These are phyloP conservation scores for Eupeodes luniger DNA, from an alignment of 2,888 invertebrate species.

Conservation along the genomic window DNA sequence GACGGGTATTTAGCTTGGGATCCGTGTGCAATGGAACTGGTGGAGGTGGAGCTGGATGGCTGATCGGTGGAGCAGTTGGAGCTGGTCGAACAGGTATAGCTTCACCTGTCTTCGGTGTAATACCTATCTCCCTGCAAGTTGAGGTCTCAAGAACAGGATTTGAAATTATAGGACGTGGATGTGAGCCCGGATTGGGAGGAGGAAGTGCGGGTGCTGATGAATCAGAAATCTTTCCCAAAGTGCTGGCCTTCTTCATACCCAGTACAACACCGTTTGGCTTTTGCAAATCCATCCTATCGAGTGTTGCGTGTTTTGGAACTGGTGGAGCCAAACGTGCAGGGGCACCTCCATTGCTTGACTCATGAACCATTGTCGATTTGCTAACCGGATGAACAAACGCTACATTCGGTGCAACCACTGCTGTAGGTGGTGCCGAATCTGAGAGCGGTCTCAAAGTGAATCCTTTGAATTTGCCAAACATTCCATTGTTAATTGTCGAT, in stretches of 20 bases:
- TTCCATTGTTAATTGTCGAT: slow-evolving; percentile 86
- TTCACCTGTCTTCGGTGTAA: slow-evolving; percentile 78
- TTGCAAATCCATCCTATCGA: slow-evolving; percentile 77
- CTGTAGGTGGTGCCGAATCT: slow-evolving; percentile 80
- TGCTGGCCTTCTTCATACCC: slow-evolving; percentile 76
- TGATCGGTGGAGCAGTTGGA: slow-evolving; percentile 82
- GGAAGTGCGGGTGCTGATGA: slow-evolving; percentile 85
- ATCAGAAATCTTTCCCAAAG: slow-evolving; percentile 46
- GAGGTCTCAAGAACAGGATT: slow-evolving; percentile 92
- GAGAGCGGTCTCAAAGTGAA: slow-evolving; percentile 87
- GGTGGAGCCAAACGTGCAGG: slow-evolving; percentile 88
- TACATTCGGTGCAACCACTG: slow-evolving; percentile 84
- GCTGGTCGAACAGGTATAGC: slow-evolving; percentile 85
- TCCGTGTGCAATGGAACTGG: slow-evolving; percentile 84
- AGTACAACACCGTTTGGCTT: slow-evolving; percentile 78
- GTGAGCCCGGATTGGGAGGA: slow-evolving; percentile 87
- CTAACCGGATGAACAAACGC: slow-evolving; percentile 85
- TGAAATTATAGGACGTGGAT: slow-evolving; percentile 90
- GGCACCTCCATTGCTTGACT: slow-evolving; percentile 79
- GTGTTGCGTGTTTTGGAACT: slow-evolving; percentile 86
- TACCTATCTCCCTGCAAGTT: slow-evolving; percentile 85
- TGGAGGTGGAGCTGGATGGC: slow-evolving; percentile 85
- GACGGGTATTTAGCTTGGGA: slow-evolving; percentile 84
- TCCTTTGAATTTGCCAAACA: slow-evolving; percentile 95
- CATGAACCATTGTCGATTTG: slow-evolving; percentile 76